Conservation (phyloP, 2,113 vertebrate genomes). For the Turdus rufiventris region DNA sequence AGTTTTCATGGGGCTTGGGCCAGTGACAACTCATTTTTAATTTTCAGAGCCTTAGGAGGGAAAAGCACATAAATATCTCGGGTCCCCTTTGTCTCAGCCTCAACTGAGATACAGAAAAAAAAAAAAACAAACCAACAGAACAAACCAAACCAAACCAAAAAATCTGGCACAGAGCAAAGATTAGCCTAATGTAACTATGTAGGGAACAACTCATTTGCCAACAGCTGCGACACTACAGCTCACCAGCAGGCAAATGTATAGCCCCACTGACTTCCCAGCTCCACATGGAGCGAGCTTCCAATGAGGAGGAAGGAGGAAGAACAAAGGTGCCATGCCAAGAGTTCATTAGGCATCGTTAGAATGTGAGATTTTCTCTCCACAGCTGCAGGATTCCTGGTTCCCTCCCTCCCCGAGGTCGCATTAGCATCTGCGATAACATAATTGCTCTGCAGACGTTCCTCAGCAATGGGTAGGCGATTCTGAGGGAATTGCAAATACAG, state of each 20-base stretch:
- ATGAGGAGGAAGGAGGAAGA: neutral
- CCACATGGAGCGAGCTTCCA: neutral
- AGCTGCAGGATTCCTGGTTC: neutral
- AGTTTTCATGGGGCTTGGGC: slow-evolving; percentile 51
- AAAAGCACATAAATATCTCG: neutral
- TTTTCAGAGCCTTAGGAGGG: slow-evolving; percentile 38
- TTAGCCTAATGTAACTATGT: slow-evolving; percentile 21
- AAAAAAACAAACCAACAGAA: neutral
- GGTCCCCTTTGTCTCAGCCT: slow-evolving; percentile 21
- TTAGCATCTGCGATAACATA: slow-evolving; percentile 47
- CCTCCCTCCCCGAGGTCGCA: neutral
- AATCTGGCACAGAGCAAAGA: neutral
- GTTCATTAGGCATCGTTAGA: neutral
- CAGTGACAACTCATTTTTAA: slow-evolving; percentile 63
- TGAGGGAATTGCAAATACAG: slow-evolving; percentile 49
- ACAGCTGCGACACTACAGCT: slow-evolving; percentile 11
- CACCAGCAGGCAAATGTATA: neutral
- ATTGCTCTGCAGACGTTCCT: slow-evolving; percentile 39
- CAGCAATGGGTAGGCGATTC: neutral
- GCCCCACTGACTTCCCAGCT: slow-evolving; percentile 3
- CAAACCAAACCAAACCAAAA: neutral
- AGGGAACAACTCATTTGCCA: slow-evolving; percentile 21
- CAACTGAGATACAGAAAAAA: neutral
- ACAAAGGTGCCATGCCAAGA: slow-evolving; percentile 7
- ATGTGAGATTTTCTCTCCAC: slow-evolving; percentile 1